Base-by-base conservation (phyloP, 2,113 vertebrate species). In the Stegastes partitus region DNA sequence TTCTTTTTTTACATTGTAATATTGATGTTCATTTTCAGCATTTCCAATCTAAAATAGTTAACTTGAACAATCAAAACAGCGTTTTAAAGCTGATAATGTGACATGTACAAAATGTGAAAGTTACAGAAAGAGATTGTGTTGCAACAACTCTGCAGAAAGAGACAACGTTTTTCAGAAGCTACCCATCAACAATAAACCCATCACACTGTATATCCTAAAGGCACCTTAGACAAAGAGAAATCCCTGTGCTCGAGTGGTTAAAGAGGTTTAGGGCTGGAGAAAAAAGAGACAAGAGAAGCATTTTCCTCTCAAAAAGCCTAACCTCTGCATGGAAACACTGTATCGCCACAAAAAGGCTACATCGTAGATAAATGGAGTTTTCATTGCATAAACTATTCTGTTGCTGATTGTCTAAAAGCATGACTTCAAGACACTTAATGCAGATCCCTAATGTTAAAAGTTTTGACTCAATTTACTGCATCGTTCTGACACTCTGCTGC, bases 201-300 rank as follows among this genome's bases (percentile, higher is more conserved):
- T 87, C 61, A 71, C 28, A 81, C 58, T 69, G 71, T 73, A 66
- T 66, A 70, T 86, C 72, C 79, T 86, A 86, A 93, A 93, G 90
- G 92, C 92, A 93, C 91, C 88, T 77, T 88, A 89, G 76, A 90
- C 74, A 74, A 87, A 90, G 74, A 83, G 63, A 82, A 53, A 91
- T 83, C 84, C 85, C 84, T 87, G 84, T 68, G 51, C 69, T 74
- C 4, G 3, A 56, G 70, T 31, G 65, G 74, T 74, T 74, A 49
- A 79, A 80, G 56, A 76, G 70, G 75, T 85, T 79, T 42, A 19
- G 71, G 37, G 63, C 66, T 70, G 19, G 25, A n/a, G n/a, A 67
- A 74, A 66, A n/a, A 74, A 63, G 16, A 51, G 11, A 74, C 39
- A 56, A 10, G 39, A 55, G 31, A 79, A 71, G 37, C 49, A 22